phyloP scores from a whole-genome alignment of 2,888 invertebrate genomes.

The Caenorhabditis imperialis region DNA sequence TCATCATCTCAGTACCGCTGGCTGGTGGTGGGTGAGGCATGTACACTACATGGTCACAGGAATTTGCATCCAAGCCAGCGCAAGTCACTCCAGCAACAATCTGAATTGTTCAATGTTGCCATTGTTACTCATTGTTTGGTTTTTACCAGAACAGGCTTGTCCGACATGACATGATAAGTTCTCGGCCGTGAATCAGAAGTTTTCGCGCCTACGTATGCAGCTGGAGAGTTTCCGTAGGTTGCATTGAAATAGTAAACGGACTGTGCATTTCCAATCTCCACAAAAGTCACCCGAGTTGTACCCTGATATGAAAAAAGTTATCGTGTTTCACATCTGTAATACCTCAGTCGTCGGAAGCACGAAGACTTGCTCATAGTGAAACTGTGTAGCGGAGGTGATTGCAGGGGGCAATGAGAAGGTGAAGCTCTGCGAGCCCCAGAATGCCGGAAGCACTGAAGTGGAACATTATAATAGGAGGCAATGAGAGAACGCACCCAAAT shows the following conservation, averaged over 20 bases:
- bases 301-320: conserved; percentile 43
- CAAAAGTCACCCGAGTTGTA: conserved; percentile 30
- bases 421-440: conserved; percentile 54
- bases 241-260: conserved; percentile 26
- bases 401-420: conserved; percentile 62
- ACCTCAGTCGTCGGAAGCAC: conserved; percentile 51
- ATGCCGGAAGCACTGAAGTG: conserved; percentile 55
- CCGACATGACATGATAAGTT: conserved; percentile 56
- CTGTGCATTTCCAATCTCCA: conserved; percentile 38
- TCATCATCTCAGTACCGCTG: conserved; percentile 21
- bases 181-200: conserved; percentile 39
- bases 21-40: conserved; percentile 64
- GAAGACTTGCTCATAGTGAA: conserved; percentile 56
- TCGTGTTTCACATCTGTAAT: too few species aligned
- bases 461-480: neutral
- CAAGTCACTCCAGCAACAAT: conserved; percentile 68
- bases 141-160: conserved; percentile 45
- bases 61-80: conserved; percentile 33
- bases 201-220: conserved; percentile 45
- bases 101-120: conserved; percentile 13
- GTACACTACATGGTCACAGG: conserved; percentile 63
- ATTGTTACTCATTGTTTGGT: neutral
- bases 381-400: neutral
- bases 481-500: conserved; percentile 46
- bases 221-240: conserved; percentile 40